Base-by-base conservation (phyloP, 2,888 invertebrate genomes). In the Ernsta delagoae region DNA sequence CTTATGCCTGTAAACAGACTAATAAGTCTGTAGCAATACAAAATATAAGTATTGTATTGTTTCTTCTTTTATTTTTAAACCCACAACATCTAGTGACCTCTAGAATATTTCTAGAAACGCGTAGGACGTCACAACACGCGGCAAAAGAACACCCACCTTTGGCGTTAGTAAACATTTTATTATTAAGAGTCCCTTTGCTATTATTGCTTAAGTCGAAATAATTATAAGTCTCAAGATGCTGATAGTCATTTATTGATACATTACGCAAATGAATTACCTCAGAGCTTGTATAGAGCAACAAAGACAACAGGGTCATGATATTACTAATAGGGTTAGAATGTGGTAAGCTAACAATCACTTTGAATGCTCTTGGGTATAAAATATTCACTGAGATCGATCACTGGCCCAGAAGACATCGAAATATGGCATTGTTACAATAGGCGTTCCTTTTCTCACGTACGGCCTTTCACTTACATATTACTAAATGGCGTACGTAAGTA, bases 391-490 rank as follows among this genome's bases (percentile, higher is more conserved):
- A 86, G 87, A 92, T 92, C 92, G 88, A 92, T 92, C 92, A 91
- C 83, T 80, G 79, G 84, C 80, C 83, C 82, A 85, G 87, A 84
- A 85, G 90, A 88, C 88, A 85, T 86, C 88, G 86, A 89, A 90
- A 89, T 90, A 87, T 88, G 82, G 88, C 86, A 92, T 92, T 92
- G 92, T 92, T 88, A 85, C 78, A 87, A 85, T 84, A 87, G 85
- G 88, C 89, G 88, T 88, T 84, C 84, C 85, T 88, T 90, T 92
- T 92, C 92, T 91, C 92, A 92, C 92, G 88, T 89, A 86, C 81
- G 80, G 85, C 92, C 92, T 92, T 92, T 92, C 92, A 92, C 92
- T 92, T 85, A 85, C 84, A 87, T 87, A 90, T 89, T 89, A 89
- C 89, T 87, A 88, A 89, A 90, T 86, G 81, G 78, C 78, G 77